Percentiles rank a stretch among this genome's conserved stretches.
These are phyloP conservation scores for Colletes collaris DNA, from an alignment of 2,888 invertebrate species.

Conservation along the genomic window DNA sequence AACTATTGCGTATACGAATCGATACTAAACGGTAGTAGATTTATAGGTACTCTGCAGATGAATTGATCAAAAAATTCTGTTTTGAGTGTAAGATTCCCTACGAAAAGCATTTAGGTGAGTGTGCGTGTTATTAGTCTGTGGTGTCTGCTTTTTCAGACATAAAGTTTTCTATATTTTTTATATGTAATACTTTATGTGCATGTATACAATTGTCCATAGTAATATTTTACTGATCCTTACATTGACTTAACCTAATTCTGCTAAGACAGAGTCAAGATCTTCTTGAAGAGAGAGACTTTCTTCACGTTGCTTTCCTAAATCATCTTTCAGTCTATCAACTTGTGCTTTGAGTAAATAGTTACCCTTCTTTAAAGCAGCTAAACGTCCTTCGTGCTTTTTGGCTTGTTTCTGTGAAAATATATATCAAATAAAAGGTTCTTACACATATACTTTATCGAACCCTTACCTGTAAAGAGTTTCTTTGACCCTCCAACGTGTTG, in stretches of 20 bases:
- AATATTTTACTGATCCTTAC: constrained; percentile 37
- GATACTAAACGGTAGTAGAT: constrained; percentile 21
- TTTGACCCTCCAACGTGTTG: constrained; percentile 72
- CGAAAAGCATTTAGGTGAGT: constrained; percentile 52
- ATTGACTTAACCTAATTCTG: constrained; percentile 89
- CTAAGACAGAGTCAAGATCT: constrained; percentile 93
- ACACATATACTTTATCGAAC: constrained; percentile 2
- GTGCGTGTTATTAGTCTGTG: constrained; percentile 51
- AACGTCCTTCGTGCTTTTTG: constrained; percentile 91
- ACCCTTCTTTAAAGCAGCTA: constrained; percentile 93
- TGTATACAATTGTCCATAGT: constrained; percentile 64
- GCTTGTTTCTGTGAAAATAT: constrained; percentile 81
- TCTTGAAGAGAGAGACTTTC: constrained; percentile 90
- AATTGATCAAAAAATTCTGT: constrained; percentile 38
- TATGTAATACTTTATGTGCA: constrained; percentile 65
- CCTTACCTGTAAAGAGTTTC: constrained; percentile 78
- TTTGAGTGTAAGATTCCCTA: constrained; percentile 42
- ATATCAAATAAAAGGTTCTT: neutral
- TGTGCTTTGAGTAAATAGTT: constrained; percentile 94
- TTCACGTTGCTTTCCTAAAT: constrained; percentile 92
- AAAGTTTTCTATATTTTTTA: constrained; percentile 65
- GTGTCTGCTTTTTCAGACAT: constrained; percentile 50
- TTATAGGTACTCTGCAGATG: constrained; percentile 19
- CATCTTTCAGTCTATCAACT: constrained; percentile 93
- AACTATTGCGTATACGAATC: constrained; percentile 31